These are phyloP conservation scores for Choloepus hoffmanni DNA, from an alignment of 2,113 vertebrate genomes.

Conservation along the genomic window DNA sequence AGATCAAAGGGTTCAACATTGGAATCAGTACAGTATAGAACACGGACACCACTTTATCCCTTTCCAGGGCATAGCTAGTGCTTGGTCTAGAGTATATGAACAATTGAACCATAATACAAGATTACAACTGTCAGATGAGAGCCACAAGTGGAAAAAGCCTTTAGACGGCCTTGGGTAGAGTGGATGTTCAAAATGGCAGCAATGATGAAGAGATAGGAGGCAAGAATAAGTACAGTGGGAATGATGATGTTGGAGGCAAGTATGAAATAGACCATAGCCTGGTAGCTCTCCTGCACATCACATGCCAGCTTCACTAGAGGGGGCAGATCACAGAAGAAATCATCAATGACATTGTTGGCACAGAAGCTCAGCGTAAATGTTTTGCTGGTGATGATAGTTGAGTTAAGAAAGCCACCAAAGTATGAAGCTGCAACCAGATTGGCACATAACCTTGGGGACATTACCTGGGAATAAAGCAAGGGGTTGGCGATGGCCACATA, in stretches of 20 bases:
- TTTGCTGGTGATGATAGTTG: constrained; percentile 71
- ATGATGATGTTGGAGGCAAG: constrained; percentile 63
- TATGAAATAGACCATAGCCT: constrained; percentile 71
- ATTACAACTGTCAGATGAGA: constrained; percentile 62
- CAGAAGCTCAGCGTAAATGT: constrained; percentile 81
- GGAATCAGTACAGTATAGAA: constrained; percentile 81
- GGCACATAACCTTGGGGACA: constrained; percentile 64
- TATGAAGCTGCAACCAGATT: constrained; percentile 69
- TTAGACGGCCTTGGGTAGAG: constrained; percentile 34
- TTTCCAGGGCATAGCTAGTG: constrained; percentile 67
- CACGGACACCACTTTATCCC: constrained; percentile 77
- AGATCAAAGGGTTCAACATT: constrained; percentile 75
- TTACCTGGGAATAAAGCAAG: constrained; percentile 72
- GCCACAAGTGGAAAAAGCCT: constrained; percentile 78
- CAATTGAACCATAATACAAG: constrained; percentile 71
- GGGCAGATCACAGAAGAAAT: constrained; percentile 81
- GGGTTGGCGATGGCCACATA: constrained; percentile 74
- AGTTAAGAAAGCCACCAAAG: constrained; percentile 74
- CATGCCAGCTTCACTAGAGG: constrained; percentile 78
- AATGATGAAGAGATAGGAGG: constrained; percentile 77
- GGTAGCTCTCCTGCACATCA: constrained; percentile 72
- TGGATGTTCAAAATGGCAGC: constrained; percentile 60
- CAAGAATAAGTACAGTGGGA: constrained; percentile 52
- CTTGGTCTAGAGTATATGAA: constrained; percentile 74
- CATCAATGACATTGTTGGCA: constrained; percentile 72